phyloP scores from a whole-genome alignment of 2,113 vertebrate genomes.

The Triplophysa tibetana region DNA sequence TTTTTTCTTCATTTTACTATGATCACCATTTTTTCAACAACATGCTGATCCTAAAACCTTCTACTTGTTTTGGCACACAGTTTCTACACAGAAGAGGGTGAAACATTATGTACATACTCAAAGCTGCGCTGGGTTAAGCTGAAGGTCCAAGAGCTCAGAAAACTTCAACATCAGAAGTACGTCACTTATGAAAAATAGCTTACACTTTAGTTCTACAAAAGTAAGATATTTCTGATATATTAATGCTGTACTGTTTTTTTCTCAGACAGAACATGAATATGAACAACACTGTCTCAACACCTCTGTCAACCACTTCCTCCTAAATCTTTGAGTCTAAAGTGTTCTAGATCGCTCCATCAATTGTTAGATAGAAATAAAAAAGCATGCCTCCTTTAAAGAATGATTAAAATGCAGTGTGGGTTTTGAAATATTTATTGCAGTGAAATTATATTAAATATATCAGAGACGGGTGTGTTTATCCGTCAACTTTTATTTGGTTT shows the following conservation, averaged over 20 bases:
- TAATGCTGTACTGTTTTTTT: not conserved
- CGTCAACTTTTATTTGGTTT: too few species aligned
- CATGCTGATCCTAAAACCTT: not conserved
- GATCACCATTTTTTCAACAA: not conserved
- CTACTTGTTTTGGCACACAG: conserved; percentile 26
- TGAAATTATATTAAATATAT: too few species aligned
- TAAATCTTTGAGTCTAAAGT: too few species aligned
- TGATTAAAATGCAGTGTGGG: too few species aligned
- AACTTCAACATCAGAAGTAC: conserved; percentile 19
- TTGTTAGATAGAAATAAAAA: too few species aligned
- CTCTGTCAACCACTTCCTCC: not conserved
- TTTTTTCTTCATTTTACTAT: not conserved
- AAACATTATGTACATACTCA: not conserved
- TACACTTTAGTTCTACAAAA: too few species aligned
- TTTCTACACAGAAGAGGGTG: conserved; percentile 44
- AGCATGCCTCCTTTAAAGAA: not conserved
- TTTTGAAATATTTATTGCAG: too few species aligned
- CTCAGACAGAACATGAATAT: not conserved
- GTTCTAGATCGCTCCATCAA: too few species aligned
- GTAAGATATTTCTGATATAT: too few species aligned
- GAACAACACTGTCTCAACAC: not conserved
- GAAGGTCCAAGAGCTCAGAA: conserved; percentile 25
- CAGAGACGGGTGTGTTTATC: too few species aligned
- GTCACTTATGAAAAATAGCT: too few species aligned
- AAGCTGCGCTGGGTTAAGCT: conserved; percentile 26